Evolutionary conservation across 2,888 invertebrate species (phyloP), one percentile per base, ranked within the genome.

Genomic region (Andrena chrysosceles): DNA sequence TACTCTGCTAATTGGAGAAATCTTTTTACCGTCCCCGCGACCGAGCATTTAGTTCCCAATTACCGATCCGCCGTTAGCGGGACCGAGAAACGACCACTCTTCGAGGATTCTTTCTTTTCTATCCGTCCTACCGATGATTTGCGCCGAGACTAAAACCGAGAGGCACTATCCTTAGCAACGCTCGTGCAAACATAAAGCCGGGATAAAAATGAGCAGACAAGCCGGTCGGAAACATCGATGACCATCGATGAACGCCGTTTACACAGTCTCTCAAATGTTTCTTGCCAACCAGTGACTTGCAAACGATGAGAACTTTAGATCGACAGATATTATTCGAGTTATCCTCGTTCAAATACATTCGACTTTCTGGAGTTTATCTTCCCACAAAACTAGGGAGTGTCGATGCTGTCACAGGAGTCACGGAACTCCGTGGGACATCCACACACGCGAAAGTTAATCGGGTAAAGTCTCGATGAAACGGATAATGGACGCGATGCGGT

Each of bases 1-100:
- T 88, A 89, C 90, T 89, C 83, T 83, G 73, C 91, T 93, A 92
- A 93, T 93, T 92, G 91, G 91, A 91, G 87, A 91, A 92, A 91
- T 91, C 88, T 91, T 92, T 90, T 91, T 87, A 83, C 78, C 84
- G 84, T 81, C 77, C 79, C 75, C 84, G 67, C 85, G 84, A 77
- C 81, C 87, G 77, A 89, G 87, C 88, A 89, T 90, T 90, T 88
- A 91, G 87, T 89, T 88, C 73, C 88, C 89, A 90, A 91, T 91
- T 90, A 90, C 83, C 56, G 80, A 83, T 52, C 52, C 75, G 67
- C 66, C 54, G 60, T 69, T 68, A 62, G 63, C 29, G 16, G 10
- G 42, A 23, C 42, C 48, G 49, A 59, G 13, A 26, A 48, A 48
- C 54, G 66, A 67, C 35, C 26, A 70, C 52, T 66, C 59, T 72